Evolutionary conservation across 2,888 invertebrate species (phyloP), one percentile per base, ranked within the genome.

Genomic region (Dryobotodes eremita): DNA sequence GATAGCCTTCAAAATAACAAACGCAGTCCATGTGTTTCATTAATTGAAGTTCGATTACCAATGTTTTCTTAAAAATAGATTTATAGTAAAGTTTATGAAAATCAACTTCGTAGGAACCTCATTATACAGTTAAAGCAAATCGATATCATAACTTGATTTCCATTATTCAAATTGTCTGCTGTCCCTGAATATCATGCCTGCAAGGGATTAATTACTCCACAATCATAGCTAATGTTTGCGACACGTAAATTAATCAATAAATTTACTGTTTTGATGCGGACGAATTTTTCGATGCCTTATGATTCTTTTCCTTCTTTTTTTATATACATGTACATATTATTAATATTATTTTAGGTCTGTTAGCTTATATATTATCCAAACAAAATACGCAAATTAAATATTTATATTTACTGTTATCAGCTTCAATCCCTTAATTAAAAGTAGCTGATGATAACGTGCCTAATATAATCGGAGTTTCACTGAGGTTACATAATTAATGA

Each of bases 231-330:
- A 70, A 80, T 65, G 78, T 70, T 83, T 70, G 20, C 46, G 64
- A 79, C 55, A 83, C 23, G 26, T 17, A 46, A 80, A 80, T 78
- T 78, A 70, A 80, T 80, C 69, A 70, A 65, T 70, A 69, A 78
- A 78, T 69, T 78, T n/a, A n/a, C 50, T 65, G 77, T 48, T 69
- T 36, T 36, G 31, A 36, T 36, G 31, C 31, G 31, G 3, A 36
- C 1, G 31, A 3, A 3, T 36, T 36, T 36, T 36, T 36, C 31
- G 31, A 36, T 36, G 31, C 31, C 31, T 3, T 2, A 36, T 36
- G 31, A 36, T 36, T 36, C 31, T 36, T 36, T 36, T 36, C 31
- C 2, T 36, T 36, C 1, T 36, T 36, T 36, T 36, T 36, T 36
- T 36, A 36, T 36, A 36, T 36, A 36, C 31, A 36, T 36, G 31